Conservation (phyloP, 2,888 invertebrate species). For the Papilio protenor region DNA sequence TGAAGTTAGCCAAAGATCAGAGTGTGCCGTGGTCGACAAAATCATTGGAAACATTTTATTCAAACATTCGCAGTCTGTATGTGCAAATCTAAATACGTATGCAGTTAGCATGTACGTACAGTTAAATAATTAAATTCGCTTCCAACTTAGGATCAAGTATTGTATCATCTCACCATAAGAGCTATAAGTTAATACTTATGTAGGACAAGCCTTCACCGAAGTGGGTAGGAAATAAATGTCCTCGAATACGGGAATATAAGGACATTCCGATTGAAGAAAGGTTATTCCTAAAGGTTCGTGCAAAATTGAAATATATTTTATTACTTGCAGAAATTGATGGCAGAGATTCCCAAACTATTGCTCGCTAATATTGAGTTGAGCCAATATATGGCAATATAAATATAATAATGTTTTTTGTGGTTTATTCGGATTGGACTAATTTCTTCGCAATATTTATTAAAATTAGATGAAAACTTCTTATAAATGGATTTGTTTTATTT, state of each 20-base stretch:
- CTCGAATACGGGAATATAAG: not conserved
- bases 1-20: slow-evolving; percentile 2
- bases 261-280: not conserved
- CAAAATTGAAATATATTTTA: not conserved
- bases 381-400: not conserved
- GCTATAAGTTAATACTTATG: not conserved
- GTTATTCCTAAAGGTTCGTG: not conserved
- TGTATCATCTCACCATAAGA: not conserved
- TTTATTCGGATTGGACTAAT: not conserved
- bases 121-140: not conserved
- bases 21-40: not conserved
- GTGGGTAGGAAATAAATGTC: not conserved
- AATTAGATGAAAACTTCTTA: not conserved
- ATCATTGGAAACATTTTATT: not conserved
- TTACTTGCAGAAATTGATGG: not conserved
- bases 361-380: not conserved
- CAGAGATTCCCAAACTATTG: slow-evolving; percentile 64
- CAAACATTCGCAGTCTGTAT: not conserved
- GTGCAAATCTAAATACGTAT: not conserved
- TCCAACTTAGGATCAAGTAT: not conserved
- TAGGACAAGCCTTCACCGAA: not conserved
- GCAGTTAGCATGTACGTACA: not conserved
- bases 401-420: not conserved
- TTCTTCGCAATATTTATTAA: not conserved
- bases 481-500: not conserved